Percentiles rank a stretch among this genome's conserved stretches.
These are phyloP conservation scores for Zygothrica quintamaculata DNA, from an alignment of 2,888 invertebrate genomes.

Conservation along the genomic window DNA sequence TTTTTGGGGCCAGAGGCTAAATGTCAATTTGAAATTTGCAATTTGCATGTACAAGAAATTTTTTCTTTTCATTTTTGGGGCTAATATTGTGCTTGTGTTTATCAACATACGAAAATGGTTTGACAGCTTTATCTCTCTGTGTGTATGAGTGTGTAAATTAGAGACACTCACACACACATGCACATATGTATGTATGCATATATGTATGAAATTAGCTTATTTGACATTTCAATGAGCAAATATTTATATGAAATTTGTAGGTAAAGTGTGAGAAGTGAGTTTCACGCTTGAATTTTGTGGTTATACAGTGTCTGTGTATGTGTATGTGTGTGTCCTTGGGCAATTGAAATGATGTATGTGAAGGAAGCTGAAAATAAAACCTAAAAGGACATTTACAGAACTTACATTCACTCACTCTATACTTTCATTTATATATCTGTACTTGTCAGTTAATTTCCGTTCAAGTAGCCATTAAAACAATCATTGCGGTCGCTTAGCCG, in stretches of 20 bases:
- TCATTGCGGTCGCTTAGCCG: constrained; percentile 68
- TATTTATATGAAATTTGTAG: constrained; percentile 54
- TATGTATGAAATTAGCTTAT: constrained; percentile 73
- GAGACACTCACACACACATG: no score
- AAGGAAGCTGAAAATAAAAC: constrained; percentile 37
- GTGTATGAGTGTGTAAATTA: constrained; percentile 27
- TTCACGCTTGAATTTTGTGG: constrained; percentile 37
- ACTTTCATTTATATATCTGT: constrained; percentile 69
- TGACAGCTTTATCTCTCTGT: constrained; percentile 32
- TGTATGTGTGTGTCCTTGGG: constrained; percentile 26
- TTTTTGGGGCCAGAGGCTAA: background rate
- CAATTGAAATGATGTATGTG: constrained; percentile 51
- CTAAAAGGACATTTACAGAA: background rate
- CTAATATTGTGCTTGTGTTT: constrained; percentile 24
- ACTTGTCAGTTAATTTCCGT: constrained; percentile 81
- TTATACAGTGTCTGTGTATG: constrained; percentile 9
- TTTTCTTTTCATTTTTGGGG: no score
- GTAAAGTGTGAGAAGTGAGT: constrained; percentile 29
- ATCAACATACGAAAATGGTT: constrained; percentile 54
- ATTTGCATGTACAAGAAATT: constrained; percentile 57
- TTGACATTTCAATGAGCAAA: constrained; percentile 75
- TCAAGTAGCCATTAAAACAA: constrained; percentile 79
- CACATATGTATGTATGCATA: no score
- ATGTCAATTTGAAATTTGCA: constrained; percentile 41
- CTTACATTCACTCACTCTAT: background rate